phyloP scores from a whole-genome alignment of 2,113 vertebrate genomes.

The Anolis carolinensis region DNA sequence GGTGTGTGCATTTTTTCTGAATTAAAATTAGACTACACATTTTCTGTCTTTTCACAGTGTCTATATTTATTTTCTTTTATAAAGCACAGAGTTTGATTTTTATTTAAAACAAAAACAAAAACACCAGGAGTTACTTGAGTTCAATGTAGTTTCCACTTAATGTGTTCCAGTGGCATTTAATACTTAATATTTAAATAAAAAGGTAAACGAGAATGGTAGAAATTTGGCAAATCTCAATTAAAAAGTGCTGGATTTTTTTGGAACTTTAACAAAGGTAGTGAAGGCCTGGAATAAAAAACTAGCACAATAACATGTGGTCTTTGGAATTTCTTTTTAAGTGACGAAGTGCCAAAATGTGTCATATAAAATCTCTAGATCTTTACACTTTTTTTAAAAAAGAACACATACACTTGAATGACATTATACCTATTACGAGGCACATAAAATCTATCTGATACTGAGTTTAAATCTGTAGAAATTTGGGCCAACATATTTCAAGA shows the following conservation, averaged over 20 bases:
- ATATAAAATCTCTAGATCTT: conserved; percentile 1
- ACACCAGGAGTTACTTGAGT: neutral
- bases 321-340: conserved; percentile 13
- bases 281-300: neutral
- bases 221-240: conserved; percentile 4
- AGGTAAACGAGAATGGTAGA: neutral
- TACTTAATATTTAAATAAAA: neutral
- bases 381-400: neutral
- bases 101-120: neutral
- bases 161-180: neutral
- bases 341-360: conserved; percentile 3
- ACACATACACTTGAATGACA: neutral
- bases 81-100: neutral
- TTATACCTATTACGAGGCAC: neutral
- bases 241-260: neutral
- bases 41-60: neutral
- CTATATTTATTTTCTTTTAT: conserved; percentile 5
- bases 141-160: neutral
- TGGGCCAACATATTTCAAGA: neutral
- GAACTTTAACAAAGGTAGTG: neutral
- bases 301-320: neutral
- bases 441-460: neutral
- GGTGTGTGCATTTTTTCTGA: neutral
- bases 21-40: neutral
- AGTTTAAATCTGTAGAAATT: neutral